Conservation (phyloP, 2,888 invertebrate species). For the Epirrhoe tristata region DNA sequence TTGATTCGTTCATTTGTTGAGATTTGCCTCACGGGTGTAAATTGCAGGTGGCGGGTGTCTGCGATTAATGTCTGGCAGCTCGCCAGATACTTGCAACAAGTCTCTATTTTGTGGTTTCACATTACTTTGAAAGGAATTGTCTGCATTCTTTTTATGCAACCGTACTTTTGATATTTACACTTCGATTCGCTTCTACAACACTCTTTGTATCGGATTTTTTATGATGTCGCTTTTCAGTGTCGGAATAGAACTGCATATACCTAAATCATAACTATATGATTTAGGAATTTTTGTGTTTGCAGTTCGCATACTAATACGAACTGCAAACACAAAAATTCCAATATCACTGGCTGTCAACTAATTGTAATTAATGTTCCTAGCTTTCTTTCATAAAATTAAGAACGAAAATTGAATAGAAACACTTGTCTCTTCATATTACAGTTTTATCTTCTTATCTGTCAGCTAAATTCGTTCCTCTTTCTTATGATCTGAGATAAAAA, state of each 20-base stretch:
- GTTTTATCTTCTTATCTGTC: constrained; percentile 51
- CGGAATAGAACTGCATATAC: neutral
- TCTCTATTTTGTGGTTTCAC: constrained; percentile 36
- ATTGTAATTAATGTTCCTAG: constrained; percentile 24
- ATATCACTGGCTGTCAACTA: constrained; percentile 12
- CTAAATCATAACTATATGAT: neutral
- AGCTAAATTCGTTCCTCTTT: constrained; percentile 55
- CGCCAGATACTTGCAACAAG: constrained; percentile 61
- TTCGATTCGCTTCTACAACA: constrained; percentile 5
- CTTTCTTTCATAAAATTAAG: constrained; percentile 23
- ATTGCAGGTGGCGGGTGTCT: constrained; percentile 61
- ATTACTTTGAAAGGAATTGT: constrained; percentile 42
- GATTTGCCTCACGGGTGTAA: constrained; percentile 50
- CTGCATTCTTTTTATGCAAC: constrained; percentile 25
- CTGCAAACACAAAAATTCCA: constrained; percentile 2
- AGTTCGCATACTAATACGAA: too few relatives aligned
- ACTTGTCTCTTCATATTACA: constrained; percentile 47
- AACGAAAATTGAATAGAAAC: constrained; percentile 31
- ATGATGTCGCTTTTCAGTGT: neutral
- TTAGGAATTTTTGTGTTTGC: constrained; percentile 10
- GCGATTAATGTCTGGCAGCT: constrained; percentile 60
- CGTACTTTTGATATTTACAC: constrained; percentile 1
- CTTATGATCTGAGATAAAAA: constrained; percentile 54
- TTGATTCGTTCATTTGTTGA: constrained; percentile 41
- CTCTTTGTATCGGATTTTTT: neutral